phyloP scores from a whole-genome alignment of 2,888 invertebrate species.

The Laspeyria flexula region DNA sequence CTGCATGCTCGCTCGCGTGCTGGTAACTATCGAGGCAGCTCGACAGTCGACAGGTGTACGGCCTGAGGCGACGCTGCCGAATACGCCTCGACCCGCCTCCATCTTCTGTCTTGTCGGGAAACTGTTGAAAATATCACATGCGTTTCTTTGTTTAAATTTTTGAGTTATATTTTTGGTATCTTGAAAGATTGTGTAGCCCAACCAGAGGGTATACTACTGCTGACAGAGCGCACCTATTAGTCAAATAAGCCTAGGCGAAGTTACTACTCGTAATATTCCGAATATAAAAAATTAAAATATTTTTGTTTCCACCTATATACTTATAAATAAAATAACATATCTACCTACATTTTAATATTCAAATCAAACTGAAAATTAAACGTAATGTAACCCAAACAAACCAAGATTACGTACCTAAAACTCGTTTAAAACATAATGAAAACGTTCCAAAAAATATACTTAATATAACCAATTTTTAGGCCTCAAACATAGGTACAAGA shows the following conservation, averaged over 20 bases:
- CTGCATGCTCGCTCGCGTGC: constrained; percentile 23
- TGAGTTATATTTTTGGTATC: too few species aligned
- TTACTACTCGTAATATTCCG: too few species aligned
- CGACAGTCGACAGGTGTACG: constrained; percentile 23
- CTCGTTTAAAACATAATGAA: constrained; percentile 24
- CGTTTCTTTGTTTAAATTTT: too few species aligned
- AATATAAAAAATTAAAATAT: too few species aligned
- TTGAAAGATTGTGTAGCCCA: too few species aligned
- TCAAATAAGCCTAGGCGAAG: too few species aligned
- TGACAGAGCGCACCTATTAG: too few species aligned
- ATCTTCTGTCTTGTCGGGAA: neutral
- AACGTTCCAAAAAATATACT: constrained; percentile 20
- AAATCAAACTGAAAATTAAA: neutral
- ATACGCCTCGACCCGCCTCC: neutral
- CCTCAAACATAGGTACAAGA: constrained; percentile 37
- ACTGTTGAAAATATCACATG: neutral
- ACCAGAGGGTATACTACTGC: too few species aligned
- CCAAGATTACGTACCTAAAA: constrained; percentile 1
- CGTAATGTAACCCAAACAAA: constrained; percentile 5
- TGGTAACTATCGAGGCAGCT: constrained; percentile 15
- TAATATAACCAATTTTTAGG: constrained; percentile 24
- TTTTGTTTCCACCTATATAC: too few species aligned
- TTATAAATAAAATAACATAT: neutral
- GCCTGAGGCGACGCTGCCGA: constrained; percentile 19
- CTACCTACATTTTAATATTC: too few species aligned